Percentiles rank a stretch among this genome's conserved stretches.
These are phyloP conservation scores for Brachypodius melanocephalos DNA, from an alignment of 2,113 vertebrate species.

Conservation along the genomic window DNA sequence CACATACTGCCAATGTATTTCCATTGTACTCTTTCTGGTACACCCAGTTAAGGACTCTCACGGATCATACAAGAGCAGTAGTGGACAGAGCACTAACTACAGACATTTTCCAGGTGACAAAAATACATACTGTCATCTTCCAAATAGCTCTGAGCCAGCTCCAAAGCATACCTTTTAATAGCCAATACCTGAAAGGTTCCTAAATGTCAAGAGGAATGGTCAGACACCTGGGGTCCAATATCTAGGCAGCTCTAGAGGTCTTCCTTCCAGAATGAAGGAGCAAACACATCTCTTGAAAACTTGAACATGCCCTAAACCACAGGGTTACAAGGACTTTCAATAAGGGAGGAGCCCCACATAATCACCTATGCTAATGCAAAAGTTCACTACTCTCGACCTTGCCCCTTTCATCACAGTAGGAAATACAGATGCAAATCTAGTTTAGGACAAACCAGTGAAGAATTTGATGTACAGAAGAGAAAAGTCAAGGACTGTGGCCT, in stretches of 20 bases:
- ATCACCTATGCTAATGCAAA: background rate
- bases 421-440: background rate
- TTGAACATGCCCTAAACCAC: background rate
- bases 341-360: background rate
- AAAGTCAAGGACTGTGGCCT: background rate
- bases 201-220: background rate
- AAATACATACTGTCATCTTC: background rate
- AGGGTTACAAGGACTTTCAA: background rate
- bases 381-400: background rate
- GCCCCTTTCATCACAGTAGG: accelerated
- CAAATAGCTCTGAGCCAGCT: background rate
- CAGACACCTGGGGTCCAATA: background rate
- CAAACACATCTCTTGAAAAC: background rate
- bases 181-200: background rate
- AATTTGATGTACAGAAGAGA: background rate
- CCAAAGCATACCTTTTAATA: background rate
- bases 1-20: background rate
- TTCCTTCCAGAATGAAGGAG: background rate
- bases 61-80: background rate
- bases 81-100: background rate
- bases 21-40: background rate
- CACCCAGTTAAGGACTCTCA: background rate
- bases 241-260: background rate
- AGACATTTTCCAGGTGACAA: background rate
- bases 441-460: background rate